A percentile compares a stretch with the other conserved stretches of the same genome.
phyloP scores from a whole-genome alignment of 2,113 vertebrate species.

The Coptodon bakossiorum region DNA sequence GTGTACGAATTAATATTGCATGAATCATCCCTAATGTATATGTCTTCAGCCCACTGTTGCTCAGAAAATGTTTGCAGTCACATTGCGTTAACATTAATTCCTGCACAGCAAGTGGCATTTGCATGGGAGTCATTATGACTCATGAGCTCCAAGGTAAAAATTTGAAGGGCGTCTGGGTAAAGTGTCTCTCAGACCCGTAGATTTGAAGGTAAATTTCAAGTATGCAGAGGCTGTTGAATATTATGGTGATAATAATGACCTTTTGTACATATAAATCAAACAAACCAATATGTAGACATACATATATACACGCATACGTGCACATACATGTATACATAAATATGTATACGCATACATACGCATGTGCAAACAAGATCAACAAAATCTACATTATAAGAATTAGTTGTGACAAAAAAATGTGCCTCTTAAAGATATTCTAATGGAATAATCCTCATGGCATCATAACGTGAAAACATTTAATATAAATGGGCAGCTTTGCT shows the following conservation, averaged over 20 bases:
- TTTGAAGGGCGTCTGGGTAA: neutral
- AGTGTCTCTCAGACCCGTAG: neutral
- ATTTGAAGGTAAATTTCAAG: neutral
- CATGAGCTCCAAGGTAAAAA: neutral
- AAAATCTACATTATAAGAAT: neutral
- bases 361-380: neutral
- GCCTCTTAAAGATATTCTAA: neutral
- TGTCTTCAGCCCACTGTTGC: neutral
- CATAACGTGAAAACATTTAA: neutral
- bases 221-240: neutral
- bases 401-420: neutral
- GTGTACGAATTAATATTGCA: neutral
- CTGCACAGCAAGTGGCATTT: neutral
- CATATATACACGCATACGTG: neutral
- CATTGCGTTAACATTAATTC: neutral
- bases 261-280: neutral
- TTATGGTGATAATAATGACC: neutral
- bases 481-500: neutral
- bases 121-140: neutral
- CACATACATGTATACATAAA: neutral
- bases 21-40: neutral
- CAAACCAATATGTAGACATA: neutral
- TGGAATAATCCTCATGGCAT: neutral
- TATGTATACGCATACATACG: neutral
- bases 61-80: neutral